A percentile compares a stretch with the other conserved stretches of the same genome.
phyloP scores from a whole-genome alignment of 2,888 invertebrate species.

The Mesorhabditis spiculigera region DNA sequence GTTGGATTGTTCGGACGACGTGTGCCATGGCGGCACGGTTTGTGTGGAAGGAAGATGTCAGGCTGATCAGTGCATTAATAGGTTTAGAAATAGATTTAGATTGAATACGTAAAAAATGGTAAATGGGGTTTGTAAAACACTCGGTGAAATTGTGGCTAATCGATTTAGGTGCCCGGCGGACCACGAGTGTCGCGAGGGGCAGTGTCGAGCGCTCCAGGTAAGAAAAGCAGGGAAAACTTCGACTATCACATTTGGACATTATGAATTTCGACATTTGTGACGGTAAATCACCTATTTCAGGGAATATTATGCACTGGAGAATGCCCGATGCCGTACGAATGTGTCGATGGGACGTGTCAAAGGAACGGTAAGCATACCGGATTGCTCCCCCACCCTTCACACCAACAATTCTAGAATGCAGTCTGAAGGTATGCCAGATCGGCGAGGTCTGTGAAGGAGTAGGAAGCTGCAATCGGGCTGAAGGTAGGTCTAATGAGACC shows the following conservation, averaged over 20 bases:
- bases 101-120: no score
- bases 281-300: conserved; percentile 19
- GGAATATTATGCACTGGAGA: conserved; percentile 36
- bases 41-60: conserved; percentile 33
- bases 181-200: conserved; percentile 46
- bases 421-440: conserved; percentile 49
- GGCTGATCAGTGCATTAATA: conserved; percentile 32
- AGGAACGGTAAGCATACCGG: conserved; percentile 34
- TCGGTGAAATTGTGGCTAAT: no score
- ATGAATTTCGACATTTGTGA: no score
- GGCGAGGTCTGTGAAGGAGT: conserved; percentile 48
- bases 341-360: conserved; percentile 45
- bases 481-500: conserved; percentile 13
- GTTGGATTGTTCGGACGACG: conserved; percentile 27
- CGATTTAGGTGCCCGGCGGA: conserved; percentile 37
- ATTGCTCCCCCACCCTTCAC: not conserved
- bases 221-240: no score
- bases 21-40: conserved; percentile 32
- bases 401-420: conserved; percentile 35
- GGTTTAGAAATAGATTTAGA: conserved; percentile 8
- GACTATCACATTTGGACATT: no score
- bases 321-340: conserved; percentile 43
- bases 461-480: conserved; percentile 46
- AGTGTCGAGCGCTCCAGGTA: conserved; percentile 28
- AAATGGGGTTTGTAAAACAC: no score